These are phyloP conservation scores for Pseudococcus jackbeardsleyi DNA, from an alignment of 2,888 invertebrate genomes.

Conservation along the genomic window DNA sequence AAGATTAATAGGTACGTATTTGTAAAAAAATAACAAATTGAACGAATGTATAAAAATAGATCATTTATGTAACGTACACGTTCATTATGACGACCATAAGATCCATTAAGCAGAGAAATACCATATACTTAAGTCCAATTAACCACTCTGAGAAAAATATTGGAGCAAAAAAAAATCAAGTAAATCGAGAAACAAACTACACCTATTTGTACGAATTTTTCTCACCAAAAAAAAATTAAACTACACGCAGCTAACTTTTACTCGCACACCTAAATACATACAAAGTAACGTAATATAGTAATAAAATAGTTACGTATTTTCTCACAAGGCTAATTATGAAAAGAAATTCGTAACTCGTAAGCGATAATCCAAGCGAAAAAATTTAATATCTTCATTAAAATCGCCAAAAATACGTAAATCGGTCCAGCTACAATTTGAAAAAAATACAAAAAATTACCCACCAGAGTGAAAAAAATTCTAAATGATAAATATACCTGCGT, in stretches of 20 bases:
- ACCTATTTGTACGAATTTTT: not conserved
- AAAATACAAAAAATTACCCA: not conserved
- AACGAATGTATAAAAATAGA: not conserved
- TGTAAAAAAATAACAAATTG: not conserved
- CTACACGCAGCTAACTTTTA: not conserved
- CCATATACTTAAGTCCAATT: too few species aligned
- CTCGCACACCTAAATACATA: not conserved
- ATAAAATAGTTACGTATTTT: not conserved
- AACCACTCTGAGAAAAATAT: too few species aligned
- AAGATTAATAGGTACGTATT: not conserved
- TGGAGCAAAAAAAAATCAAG: too few species aligned
- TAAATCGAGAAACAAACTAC: not conserved
- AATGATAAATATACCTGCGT: not conserved
- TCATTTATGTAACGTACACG: too few species aligned
- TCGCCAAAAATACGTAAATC: not conserved
- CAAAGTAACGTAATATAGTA: not conserved
- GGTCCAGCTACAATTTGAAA: not conserved
- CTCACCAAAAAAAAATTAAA: not conserved
- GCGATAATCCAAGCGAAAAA: not conserved
- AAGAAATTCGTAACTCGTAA: not conserved
- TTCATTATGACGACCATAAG: too few species aligned
- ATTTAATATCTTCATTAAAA: conserved; percentile 8
- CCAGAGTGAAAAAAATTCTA: not conserved
- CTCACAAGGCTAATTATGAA: not conserved
- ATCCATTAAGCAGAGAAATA: too few species aligned